These are phyloP conservation scores for Morus bassanus DNA, from an alignment of 2,797 vertebrate genomes.

Conservation along the genomic window DNA sequence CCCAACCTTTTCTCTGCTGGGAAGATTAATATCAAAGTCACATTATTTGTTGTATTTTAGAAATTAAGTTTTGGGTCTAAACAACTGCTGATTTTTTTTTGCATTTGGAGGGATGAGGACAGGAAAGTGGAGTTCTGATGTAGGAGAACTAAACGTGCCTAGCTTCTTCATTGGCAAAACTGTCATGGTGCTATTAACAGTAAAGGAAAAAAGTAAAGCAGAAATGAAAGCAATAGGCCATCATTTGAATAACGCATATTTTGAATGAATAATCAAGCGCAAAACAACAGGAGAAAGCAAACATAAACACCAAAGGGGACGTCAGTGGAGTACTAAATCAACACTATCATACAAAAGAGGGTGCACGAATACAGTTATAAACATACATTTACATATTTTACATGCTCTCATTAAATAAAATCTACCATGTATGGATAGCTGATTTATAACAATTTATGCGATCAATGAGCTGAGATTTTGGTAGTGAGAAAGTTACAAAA, in stretches of 20 bases:
- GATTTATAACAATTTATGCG: background rate
- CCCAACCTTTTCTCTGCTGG: background rate
- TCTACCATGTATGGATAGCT: background rate
- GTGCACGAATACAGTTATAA: background rate
- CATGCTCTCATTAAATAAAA: background rate
- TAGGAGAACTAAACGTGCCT: background rate
- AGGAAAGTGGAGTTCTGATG: background rate
- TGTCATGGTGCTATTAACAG: background rate
- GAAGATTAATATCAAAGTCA: background rate
- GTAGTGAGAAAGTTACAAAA: background rate
- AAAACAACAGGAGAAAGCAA: constrained; percentile 17
- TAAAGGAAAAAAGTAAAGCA: background rate
- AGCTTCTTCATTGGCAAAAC: background rate
- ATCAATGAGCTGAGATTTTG: background rate
- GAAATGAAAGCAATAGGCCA: constrained; percentile 30
- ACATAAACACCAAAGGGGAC: background rate
- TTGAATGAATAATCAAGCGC: constrained; percentile 15
- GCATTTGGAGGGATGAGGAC: background rate
- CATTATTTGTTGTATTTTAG: background rate
- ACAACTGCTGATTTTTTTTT: background rate
- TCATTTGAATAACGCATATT: background rate
- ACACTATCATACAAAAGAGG: background rate
- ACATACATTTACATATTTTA: background rate
- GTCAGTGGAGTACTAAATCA: background rate
- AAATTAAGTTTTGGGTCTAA: background rate